A percentile compares a stretch with the other conserved stretches of the same genome.
These are phyloP conservation scores for Habrosyne pyritoides DNA, from an alignment of 2,888 invertebrate genomes.

Conservation along the genomic window DNA sequence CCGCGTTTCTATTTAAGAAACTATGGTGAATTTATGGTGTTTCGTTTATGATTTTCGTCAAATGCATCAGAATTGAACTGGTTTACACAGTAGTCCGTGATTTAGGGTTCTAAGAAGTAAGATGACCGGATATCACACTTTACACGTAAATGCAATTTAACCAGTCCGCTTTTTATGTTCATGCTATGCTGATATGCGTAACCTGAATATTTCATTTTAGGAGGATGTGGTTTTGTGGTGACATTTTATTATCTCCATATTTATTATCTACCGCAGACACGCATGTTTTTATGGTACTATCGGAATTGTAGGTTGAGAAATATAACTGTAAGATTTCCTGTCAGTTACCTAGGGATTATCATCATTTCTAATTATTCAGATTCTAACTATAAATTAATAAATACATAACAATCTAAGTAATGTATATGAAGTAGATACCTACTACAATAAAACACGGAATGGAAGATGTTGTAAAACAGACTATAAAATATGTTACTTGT, in stretches of 20 bases:
- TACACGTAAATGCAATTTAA: not conserved
- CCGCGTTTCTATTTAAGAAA: too few species aligned
- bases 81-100: not conserved
- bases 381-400: too few species aligned
- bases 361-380: too few species aligned
- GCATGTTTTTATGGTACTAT: not conserved
- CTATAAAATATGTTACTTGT: not conserved
- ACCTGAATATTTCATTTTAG: not conserved
- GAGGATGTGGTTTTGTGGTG: not conserved
- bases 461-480: too few species aligned
- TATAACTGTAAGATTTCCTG: not conserved
- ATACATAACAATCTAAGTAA: too few species aligned
- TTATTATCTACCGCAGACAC: too few species aligned
- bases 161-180: not conserved
- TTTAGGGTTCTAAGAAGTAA: not conserved
- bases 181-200: slow-evolving; percentile 3
- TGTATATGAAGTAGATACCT: too few species aligned
- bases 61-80: not conserved
- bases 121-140: not conserved
- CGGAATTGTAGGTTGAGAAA: not conserved
- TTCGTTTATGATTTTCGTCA: not conserved
- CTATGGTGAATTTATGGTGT: too few species aligned
- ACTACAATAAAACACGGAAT: too few species aligned
- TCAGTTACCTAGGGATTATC: too few species aligned
- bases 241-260: not conserved